phyloP scores from a whole-genome alignment of 64 coral and sea anemone genomes.

The Stichodactyla mertensii region DNA sequence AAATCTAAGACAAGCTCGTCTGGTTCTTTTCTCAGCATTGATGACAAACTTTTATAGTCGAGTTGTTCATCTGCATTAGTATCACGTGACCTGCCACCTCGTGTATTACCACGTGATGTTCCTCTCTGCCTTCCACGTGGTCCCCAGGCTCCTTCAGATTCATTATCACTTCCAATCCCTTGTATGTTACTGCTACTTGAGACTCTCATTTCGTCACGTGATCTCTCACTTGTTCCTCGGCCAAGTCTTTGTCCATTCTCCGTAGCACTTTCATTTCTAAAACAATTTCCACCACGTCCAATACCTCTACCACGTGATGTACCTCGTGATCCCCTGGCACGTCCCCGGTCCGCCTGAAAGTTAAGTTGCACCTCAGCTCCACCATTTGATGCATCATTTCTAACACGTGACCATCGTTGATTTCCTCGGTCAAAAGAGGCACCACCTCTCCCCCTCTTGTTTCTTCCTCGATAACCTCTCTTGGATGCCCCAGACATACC shows the following conservation, averaged over 20 bases:
- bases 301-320: background rate
- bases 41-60: slow-evolving; percentile 21
- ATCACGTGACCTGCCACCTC: background rate
- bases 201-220: background rate
- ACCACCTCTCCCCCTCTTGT: background rate
- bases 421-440: background rate
- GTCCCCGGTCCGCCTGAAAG: too few relatives aligned
- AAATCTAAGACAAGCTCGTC: slow-evolving; percentile 41
- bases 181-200: background rate
- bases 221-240: background rate
- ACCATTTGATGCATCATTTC: background rate
- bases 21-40: slow-evolving; percentile 17
- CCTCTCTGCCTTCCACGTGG: background rate
- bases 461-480: background rate
- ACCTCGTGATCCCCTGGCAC: background rate
- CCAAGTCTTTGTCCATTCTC: background rate
- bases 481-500: background rate
- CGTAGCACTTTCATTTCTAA: background rate
- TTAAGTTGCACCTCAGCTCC: too few relatives aligned
- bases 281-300: too few relatives aligned
- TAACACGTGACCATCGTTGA: background rate
- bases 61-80: background rate
- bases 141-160: background rate
- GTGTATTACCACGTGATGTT: background rate
- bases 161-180: background rate